Base-by-base conservation (phyloP, 2,113 vertebrate species). In the Pterocles orientalis region DNA sequence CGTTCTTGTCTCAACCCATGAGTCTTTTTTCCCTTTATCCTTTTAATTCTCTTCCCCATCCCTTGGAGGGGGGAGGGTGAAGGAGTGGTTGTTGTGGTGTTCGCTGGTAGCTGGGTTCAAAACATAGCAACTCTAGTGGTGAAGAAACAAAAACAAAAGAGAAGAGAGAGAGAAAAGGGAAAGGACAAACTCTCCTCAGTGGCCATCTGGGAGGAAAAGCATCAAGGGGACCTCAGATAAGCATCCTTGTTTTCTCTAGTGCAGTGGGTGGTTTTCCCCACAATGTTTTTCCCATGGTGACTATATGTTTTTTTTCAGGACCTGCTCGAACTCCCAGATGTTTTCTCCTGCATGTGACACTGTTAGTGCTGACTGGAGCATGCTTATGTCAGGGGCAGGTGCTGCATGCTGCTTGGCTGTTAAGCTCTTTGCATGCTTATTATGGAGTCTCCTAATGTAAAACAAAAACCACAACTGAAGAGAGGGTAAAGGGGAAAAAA, bases 401-500 rank as follows among this genome's bases (percentile, higher is more conserved):
- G 36, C 45, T 58, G 68, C 3, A 7, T 0, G 3, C 21, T 69
- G 25, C 51, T 54, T 0, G 1, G 28, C 48, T 81, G 28, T 51
- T 70, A 43, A 66, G 34, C 54, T 65, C 25, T 47, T 26, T 68
- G 43, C 43, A 8, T 31, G 10, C 18, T 36, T 45, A 5, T 39
- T 19, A n/a, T 34, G 50, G 36, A 29, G 10, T 84, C 26, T 10
- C 21, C 64, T 56, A 26, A 36, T 2, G 6, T 19, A 33, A 70
- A 61, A 15, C 28, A 65, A 62, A 57, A 18, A 3, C 3, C 21
- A 17, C 21, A 39, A 7, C 14, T 50, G 17, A 69, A 51, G 73
- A 20, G 45, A 3, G 18, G 11, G 61, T 41, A 56, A 19, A 14
- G 17, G 11, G 5, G 2, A 8, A 14, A 41, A 41, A 65, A 43